Percentiles rank a stretch among this genome's conserved stretches.
Conservation (phyloP, 2,797 vertebrate species). For the Cephalopachus bancanus region DNA sequence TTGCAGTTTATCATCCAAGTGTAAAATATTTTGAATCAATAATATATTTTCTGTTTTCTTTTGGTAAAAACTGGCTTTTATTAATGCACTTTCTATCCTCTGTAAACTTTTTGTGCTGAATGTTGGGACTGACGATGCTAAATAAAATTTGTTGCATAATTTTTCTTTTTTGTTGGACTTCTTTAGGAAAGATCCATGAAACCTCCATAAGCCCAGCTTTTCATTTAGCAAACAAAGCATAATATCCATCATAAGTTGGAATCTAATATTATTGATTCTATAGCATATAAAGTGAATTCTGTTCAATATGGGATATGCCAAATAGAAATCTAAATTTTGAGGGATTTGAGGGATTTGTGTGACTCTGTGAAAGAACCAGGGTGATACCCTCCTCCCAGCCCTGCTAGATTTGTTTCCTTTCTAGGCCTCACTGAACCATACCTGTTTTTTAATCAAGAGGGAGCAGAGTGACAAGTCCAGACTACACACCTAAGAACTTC, state of each 20-base stretch:
- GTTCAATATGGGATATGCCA: background rate
- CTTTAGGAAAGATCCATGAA: slow-evolving; percentile 61
- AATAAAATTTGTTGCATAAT: slow-evolving; percentile 90
- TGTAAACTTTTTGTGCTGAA: slow-evolving; percentile 91
- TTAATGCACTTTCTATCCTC: slow-evolving; percentile 92
- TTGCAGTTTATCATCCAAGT: slow-evolving; percentile 91
- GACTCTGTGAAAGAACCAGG: background rate
- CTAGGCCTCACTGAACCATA: background rate
- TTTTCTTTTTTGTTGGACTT: slow-evolving; percentile 81
- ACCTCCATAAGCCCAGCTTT: slow-evolving; percentile 13
- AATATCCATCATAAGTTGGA: background rate
- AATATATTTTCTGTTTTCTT: slow-evolving; percentile 92
- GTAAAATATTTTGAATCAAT: slow-evolving; percentile 95
- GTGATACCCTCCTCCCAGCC: background rate
- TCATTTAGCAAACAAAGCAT: slow-evolving; percentile 21
- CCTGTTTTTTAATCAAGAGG: background rate
- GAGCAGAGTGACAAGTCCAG: background rate
- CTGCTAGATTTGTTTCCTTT: slow-evolving; percentile 37
- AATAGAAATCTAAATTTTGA: slow-evolving; percentile 22
- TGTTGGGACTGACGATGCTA: slow-evolving; percentile 87
- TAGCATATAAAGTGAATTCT: slow-evolving; percentile 36
- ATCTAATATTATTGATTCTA: slow-evolving; percentile 27
- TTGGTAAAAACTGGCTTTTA: slow-evolving; percentile 92
- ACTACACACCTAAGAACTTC: background rate
- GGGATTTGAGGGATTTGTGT: background rate